Conservation (phyloP, 2,888 invertebrate genomes). For the Cheilosia pagana region DNA sequence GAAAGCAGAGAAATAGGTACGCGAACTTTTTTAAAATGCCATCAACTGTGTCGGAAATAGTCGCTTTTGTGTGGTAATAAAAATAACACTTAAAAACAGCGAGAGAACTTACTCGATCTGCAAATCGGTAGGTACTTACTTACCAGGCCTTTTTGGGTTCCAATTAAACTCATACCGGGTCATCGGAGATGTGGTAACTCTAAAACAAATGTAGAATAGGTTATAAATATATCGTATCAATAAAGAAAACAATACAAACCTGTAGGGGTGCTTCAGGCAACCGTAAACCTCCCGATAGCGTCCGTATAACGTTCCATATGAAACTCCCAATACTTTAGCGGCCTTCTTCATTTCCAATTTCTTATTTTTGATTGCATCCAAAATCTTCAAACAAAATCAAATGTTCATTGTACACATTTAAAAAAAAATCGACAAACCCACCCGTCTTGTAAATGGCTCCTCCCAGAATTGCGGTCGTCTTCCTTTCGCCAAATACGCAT, state of each 20-base stretch:
- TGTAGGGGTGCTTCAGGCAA: constrained; percentile 93
- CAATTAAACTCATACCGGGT: constrained; percentile 87
- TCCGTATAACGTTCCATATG: constrained; percentile 95
- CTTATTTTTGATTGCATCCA: constrained; percentile 95
- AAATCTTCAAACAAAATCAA: constrained; percentile 84
- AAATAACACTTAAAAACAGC: no score
- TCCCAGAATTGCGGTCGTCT: constrained; percentile 96
- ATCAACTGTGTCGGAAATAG: no score
- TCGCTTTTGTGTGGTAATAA: background rate
- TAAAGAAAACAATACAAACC: constrained; percentile 84
- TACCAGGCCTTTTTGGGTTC: constrained; percentile 88
- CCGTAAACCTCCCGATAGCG: constrained; percentile 95
- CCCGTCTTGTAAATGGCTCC: constrained; percentile 93
- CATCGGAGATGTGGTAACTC: constrained; percentile 71
- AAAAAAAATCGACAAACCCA: constrained; percentile 70
- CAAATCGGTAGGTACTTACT: constrained; percentile 84
- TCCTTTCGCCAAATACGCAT: constrained; percentile 93
- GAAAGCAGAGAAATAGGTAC: no score
- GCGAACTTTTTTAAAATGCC: no score
- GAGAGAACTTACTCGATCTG: no score
- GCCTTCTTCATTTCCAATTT: constrained; percentile 97
- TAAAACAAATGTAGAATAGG: no score
- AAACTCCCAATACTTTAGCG: constrained; percentile 94
- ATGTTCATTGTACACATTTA: background rate
- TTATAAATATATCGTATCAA: background rate